phyloP scores from a whole-genome alignment of 2,113 vertebrate species.

The Chaetodon trifascialis region DNA sequence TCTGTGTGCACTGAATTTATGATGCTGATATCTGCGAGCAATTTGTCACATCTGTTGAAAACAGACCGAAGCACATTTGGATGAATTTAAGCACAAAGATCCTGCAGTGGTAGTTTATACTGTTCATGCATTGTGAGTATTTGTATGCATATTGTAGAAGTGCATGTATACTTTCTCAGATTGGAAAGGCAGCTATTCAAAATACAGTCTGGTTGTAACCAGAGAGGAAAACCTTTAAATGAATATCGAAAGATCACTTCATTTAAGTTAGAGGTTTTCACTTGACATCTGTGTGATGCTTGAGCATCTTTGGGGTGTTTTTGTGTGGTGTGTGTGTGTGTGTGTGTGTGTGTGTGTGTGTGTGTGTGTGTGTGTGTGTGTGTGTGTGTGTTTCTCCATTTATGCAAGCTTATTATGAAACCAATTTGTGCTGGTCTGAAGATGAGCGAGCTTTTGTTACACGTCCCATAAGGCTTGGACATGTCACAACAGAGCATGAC shows the following conservation, averaged over 20 bases:
- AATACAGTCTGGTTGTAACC: too few relatives aligned
- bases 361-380: neutral
- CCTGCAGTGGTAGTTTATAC: neutral
- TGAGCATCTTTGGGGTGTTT: neutral
- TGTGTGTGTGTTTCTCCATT: slow-evolving; percentile 37
- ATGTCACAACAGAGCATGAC: slow-evolving; percentile 5
- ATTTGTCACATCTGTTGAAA: slow-evolving; percentile 32
- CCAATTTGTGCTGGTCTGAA: slow-evolving; percentile 32
- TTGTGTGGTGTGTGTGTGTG: neutral
- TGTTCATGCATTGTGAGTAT: neutral
- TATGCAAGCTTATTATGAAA: slow-evolving; percentile 63
- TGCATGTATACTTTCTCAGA: neutral
- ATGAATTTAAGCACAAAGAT: slow-evolving; percentile 1
- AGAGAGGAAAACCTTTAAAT: neutral
- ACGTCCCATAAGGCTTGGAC: slow-evolving; percentile 19
- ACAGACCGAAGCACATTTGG: slow-evolving; percentile 28
- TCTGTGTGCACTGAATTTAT: slow-evolving; percentile 16
- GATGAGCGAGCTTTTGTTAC: slow-evolving; percentile 26
- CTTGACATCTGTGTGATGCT: slow-evolving; percentile 11
- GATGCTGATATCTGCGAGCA: slow-evolving; percentile 35
- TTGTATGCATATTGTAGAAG: neutral
- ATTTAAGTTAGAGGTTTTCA: slow-evolving; percentile 4
- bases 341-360: slow-evolving; percentile 2
- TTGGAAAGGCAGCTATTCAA: too few relatives aligned
- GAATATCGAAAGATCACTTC: neutral